Evolutionary conservation across 2,888 invertebrate genomes (phyloP).

Genomic region (Neoascia interrupta): DNA sequence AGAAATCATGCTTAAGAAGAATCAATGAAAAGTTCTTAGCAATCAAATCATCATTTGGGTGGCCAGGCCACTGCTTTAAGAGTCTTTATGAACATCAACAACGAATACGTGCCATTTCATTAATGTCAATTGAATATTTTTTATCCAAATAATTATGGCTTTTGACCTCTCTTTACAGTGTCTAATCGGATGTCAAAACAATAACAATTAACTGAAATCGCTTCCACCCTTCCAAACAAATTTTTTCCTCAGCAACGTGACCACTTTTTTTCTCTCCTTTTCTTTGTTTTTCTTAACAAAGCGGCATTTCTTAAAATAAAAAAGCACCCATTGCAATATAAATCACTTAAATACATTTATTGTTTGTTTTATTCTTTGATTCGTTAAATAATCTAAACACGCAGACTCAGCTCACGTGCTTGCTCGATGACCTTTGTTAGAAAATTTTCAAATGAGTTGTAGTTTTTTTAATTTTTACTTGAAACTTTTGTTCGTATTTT

Average conservation of each 20-base stretch:
- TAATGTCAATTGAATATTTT: no score
- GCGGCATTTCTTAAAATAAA: constrained; percentile 10
- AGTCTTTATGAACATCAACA: no score
- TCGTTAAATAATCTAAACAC: constrained; percentile 36
- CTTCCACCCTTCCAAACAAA: constrained; percentile 14
- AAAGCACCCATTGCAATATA: neutral
- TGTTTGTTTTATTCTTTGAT: constrained; percentile 9
- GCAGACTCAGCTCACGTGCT: constrained; percentile 39
- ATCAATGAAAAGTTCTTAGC: no score
- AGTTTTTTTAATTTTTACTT: neutral
- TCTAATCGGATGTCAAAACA: constrained; percentile 20
- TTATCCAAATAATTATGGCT: no score
- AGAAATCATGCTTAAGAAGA: no score
- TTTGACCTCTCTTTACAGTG: no score
- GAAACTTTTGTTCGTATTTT: constrained; percentile 17
- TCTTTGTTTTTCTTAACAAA: neutral
- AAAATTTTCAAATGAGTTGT: constrained; percentile 1
- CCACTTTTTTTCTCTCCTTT: neutral
- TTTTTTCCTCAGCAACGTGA: constrained; percentile 18
- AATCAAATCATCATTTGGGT: no score
- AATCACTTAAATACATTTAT: neutral
- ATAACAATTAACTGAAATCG: constrained; percentile 15
- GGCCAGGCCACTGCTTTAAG: no score
- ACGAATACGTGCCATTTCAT: no score
- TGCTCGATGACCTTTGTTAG: constrained; percentile 17